A percentile compares a stretch with the other conserved stretches of the same genome.
These are phyloP conservation scores for Conus ventricosus DNA, from an alignment of 1,140 invertebrate species.

Conservation along the genomic window DNA sequence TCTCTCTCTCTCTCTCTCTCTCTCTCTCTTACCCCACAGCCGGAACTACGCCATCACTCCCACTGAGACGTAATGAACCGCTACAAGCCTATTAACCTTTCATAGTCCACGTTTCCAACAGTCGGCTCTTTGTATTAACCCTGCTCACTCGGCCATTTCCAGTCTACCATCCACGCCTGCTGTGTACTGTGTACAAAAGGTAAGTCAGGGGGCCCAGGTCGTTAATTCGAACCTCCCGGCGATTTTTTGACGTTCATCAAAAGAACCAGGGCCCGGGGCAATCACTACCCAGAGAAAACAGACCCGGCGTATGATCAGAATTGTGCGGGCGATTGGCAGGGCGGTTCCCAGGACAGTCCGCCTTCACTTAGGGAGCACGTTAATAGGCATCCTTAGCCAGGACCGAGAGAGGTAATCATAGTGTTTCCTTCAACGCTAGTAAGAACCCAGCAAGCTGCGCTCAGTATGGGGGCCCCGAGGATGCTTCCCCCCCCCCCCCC, in stretches of 20 bases:
- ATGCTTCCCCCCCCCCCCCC: background rate
- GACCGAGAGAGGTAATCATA: background rate
- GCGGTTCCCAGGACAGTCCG: background rate
- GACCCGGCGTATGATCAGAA: background rate
- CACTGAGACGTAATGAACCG: too few species aligned
- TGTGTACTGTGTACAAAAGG: background rate
- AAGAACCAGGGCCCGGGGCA: background rate
- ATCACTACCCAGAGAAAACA: background rate
- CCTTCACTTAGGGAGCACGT: background rate
- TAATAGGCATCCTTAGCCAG: background rate
- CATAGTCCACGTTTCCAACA: too few species aligned
- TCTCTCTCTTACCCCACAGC: background rate
- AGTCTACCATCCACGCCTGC: background rate
- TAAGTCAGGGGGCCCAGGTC: background rate
- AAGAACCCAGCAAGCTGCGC: background rate
- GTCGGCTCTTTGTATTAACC: too few species aligned
- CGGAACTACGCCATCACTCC: background rate
- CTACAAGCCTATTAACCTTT: too few species aligned
- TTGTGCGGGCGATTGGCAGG: background rate
- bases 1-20: slow-evolving; percentile 21
- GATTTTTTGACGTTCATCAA: background rate
- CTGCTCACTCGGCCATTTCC: background rate
- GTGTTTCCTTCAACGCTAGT: background rate
- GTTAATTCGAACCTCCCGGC: background rate
- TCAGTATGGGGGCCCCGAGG: background rate